Conservation (phyloP, 2,113 vertebrate species). For the Pionites leucogaster region DNA sequence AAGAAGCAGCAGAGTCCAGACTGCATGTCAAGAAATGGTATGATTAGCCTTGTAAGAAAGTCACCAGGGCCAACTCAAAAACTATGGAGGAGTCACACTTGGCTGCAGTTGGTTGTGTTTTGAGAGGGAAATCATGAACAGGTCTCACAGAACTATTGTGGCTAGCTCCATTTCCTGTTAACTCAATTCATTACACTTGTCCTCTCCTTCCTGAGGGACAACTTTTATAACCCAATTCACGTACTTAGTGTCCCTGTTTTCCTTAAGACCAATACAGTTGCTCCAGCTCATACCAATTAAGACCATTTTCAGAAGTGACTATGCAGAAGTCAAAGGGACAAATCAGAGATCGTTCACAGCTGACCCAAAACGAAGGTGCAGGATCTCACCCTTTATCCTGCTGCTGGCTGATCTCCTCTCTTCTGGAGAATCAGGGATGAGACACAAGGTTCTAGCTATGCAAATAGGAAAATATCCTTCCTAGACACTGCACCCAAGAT, state of each 20-base stretch:
- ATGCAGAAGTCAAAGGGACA: neutral
- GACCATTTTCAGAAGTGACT: neutral
- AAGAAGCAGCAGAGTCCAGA: neutral
- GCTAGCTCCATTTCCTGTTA: neutral
- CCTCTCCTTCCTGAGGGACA: neutral
- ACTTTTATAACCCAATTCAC: neutral
- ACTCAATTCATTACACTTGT: conserved; percentile 23
- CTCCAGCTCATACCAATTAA: neutral
- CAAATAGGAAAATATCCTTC: neutral
- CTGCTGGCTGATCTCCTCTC: neutral
- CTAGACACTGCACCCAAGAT: neutral
- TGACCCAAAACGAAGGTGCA: neutral
- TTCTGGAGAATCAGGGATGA: neutral
- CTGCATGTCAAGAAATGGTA: conserved; percentile 30
- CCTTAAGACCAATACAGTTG: neutral
- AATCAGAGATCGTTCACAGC: neutral
- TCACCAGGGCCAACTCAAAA: conserved; percentile 35
- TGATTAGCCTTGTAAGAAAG: conserved; percentile 34
- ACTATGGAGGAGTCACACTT: neutral
- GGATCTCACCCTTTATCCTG: neutral
- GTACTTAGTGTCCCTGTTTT: neutral
- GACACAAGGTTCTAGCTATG: neutral
- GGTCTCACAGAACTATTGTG: conserved; percentile 6
- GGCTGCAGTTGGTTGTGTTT: conserved; percentile 8
- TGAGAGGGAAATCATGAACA: neutral